Evolutionary conservation across 2,888 invertebrate genomes (phyloP).

Genomic region (Drosophila vallismaia): DNA sequence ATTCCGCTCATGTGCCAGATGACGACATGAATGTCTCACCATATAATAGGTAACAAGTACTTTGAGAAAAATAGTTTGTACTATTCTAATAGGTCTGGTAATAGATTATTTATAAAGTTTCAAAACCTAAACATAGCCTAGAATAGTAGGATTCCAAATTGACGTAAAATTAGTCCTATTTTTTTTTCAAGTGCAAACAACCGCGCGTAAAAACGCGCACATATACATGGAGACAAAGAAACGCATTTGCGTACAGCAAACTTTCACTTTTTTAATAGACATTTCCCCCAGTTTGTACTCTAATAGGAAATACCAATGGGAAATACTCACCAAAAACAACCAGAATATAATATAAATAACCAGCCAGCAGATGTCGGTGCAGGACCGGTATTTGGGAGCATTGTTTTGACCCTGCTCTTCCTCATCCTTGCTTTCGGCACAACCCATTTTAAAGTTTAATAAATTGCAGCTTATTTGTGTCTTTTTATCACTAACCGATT

Average conservation of each 20-base stretch:
- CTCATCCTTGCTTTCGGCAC: slow-evolving; percentile 87
- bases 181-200: background rate
- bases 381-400: slow-evolving; percentile 88
- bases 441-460: slow-evolving; percentile 85
- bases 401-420: slow-evolving; percentile 69
- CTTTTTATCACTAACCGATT: slow-evolving; percentile 1
- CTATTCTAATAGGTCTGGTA: background rate
- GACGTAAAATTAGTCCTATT: background rate
- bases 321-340: slow-evolving; percentile 90
- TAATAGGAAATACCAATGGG: background rate
- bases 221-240: slow-evolving; percentile 20
- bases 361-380: slow-evolving; percentile 93
- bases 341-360: slow-evolving; percentile 91
- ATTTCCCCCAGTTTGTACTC: background rate
- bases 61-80: background rate
- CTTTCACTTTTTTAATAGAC: slow-evolving; percentile 50
- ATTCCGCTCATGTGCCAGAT: slow-evolving; percentile 59
- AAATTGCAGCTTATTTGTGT: slow-evolving; percentile 4
- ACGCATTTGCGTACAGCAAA: slow-evolving; percentile 45
- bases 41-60: slow-evolving; percentile 36
- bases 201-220: slow-evolving; percentile 29
- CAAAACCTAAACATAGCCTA: background rate
- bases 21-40: slow-evolving; percentile 56
- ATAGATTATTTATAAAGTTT: too few relatives aligned
- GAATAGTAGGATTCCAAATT: too few relatives aligned